Evolutionary conservation across 2,888 invertebrate species (phyloP).

Genomic region (Ecliptopera silaceata): DNA sequence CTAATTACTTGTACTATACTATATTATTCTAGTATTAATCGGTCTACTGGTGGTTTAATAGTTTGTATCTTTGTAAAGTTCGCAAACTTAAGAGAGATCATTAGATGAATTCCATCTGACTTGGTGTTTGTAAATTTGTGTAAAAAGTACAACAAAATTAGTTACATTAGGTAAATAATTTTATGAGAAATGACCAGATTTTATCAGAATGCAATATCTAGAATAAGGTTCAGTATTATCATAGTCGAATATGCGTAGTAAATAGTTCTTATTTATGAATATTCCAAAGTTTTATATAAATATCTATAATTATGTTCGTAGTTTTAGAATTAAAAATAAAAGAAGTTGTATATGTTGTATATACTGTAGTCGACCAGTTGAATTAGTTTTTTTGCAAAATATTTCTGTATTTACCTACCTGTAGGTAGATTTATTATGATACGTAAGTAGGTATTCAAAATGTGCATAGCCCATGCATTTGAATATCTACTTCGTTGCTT

Average conservation of each 20-base stretch:
- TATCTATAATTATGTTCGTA: slow-evolving; percentile 38
- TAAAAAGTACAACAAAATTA: slow-evolving; percentile 62
- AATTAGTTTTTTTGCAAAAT: background rate
- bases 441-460: background rate
- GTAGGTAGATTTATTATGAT: slow-evolving; percentile 1
- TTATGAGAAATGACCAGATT: slow-evolving; percentile 80
- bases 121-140: slow-evolving; percentile 68
- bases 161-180: slow-evolving; percentile 56
- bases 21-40: slow-evolving; percentile 29
- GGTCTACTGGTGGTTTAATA: slow-evolving; percentile 25
- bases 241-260: slow-evolving; percentile 73
- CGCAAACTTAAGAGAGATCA: slow-evolving; percentile 30
- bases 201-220: slow-evolving; percentile 82
- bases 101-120: slow-evolving; percentile 60
- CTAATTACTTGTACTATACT: slow-evolving; percentile 60
- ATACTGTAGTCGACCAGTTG: slow-evolving; percentile 8
- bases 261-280: slow-evolving; percentile 72
- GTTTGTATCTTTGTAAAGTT: slow-evolving; percentile 25
- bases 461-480: background rate
- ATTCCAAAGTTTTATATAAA: slow-evolving; percentile 69
- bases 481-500: slow-evolving; percentile 1
- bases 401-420: slow-evolving; percentile 1
- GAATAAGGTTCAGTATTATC: slow-evolving; percentile 79
- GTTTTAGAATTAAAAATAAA: slow-evolving; percentile 47
- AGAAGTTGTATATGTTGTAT: slow-evolving; percentile 22